Evolutionary conservation across 2,797 vertebrate species (phyloP).

Genomic region (Leucoraja ocellata): DNA sequence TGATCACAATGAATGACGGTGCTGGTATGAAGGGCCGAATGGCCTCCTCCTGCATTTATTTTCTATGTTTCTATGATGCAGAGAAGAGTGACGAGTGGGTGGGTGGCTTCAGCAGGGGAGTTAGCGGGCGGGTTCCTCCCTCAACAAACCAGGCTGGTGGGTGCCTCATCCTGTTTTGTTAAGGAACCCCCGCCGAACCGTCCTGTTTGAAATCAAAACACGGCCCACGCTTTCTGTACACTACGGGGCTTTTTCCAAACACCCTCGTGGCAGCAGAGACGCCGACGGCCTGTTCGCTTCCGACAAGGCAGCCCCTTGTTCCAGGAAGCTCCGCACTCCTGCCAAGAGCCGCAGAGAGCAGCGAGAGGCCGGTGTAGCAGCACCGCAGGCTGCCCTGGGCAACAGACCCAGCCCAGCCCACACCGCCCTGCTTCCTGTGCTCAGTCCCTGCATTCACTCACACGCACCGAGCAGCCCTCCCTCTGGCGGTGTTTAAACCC

Average conservation of each 20-base stretch:
- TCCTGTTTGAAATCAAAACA: conserved; percentile 1
- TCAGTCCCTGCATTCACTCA: neutral
- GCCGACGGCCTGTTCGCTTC: neutral
- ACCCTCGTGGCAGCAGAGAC: neutral
- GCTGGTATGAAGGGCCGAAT: too few relatives aligned
- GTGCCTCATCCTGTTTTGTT: neutral
- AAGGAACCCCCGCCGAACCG: neutral
- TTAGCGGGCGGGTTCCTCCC: neutral
- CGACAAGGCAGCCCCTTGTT: neutral
- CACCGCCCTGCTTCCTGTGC: neutral
- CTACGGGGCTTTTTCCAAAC: neutral
- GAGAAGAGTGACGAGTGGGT: neutral
- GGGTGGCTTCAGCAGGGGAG: neutral
- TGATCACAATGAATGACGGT: too few relatives aligned
- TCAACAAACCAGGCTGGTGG: neutral
- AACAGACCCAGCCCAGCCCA: neutral
- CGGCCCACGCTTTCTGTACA: neutral
- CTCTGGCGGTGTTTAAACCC: neutral
- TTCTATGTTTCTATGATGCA: too few relatives aligned
- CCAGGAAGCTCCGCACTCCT: neutral
- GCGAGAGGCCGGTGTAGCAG: too few relatives aligned
- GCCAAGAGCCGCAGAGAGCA: neutral
- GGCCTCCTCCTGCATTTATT: too few relatives aligned
- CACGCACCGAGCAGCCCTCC: neutral
- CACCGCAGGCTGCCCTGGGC: neutral